These are phyloP conservation scores for Rhagonycha fulva DNA, from an alignment of 2,888 invertebrate species.

Conservation along the genomic window DNA sequence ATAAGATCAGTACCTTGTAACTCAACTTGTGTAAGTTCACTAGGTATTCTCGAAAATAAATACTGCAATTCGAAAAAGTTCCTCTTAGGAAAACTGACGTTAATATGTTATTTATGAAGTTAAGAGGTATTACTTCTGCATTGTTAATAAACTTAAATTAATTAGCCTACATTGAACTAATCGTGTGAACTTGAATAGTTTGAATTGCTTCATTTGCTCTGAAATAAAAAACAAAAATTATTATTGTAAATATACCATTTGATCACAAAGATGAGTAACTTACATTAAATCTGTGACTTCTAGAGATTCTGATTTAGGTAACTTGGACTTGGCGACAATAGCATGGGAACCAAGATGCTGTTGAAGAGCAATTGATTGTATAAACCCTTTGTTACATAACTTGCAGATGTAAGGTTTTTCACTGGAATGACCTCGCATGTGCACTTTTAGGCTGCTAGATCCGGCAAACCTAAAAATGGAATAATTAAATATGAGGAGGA, in stretches of 20 bases:
- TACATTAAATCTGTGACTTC: slow-evolving; percentile 52
- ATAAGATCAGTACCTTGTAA: neutral
- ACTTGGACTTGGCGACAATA: slow-evolving; percentile 28
- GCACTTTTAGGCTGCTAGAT: slow-evolving; percentile 50
- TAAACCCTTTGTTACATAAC: slow-evolving; percentile 49
- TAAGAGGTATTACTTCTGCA: neutral
- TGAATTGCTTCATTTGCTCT: slow-evolving; percentile 45
- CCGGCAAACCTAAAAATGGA: slow-evolving; percentile 47
- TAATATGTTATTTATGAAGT: neutral
- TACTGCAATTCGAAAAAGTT: neutral
- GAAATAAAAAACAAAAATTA: slow-evolving; percentile 22
- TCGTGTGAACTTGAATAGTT: slow-evolving; percentile 46
- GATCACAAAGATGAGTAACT: slow-evolving; percentile 30
- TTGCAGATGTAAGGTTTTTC: slow-evolving; percentile 49
- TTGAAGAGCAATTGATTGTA: slow-evolving; percentile 44
- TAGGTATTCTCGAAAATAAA: neutral
- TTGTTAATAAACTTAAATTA: neutral
- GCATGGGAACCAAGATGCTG: slow-evolving; percentile 44
- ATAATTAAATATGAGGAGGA: neutral
- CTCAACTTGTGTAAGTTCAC: neutral
- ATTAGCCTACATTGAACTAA: slow-evolving; percentile 16
- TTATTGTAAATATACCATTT: neutral
- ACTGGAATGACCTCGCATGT: slow-evolving; percentile 48
- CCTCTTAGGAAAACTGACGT: neutral
- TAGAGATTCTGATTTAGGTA: slow-evolving; percentile 47